Evolutionary conservation across 2,888 invertebrate species (phyloP).

Genomic region (Lamellibrachia columna): DNA sequence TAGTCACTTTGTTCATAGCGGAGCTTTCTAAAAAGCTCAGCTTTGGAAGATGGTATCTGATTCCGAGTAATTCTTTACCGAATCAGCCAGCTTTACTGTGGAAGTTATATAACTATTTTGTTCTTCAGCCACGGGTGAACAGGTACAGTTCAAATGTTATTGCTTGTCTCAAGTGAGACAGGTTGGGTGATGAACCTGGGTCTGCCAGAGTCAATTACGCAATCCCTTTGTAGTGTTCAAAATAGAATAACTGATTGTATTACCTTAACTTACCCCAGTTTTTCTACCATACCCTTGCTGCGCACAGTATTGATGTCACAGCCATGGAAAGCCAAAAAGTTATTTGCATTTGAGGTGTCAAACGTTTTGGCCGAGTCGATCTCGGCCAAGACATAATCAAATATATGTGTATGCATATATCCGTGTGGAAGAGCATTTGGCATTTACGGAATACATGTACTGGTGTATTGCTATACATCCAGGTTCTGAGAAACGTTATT

Average conservation of each 20-base stretch:
- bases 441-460: too few species aligned
- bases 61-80: not conserved
- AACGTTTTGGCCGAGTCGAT: too few species aligned
- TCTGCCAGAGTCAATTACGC: not conserved
- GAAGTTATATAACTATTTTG: not conserved
- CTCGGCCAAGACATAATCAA: too few species aligned
- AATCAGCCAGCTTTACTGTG: not conserved
- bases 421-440: too few species aligned
- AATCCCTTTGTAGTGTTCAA: not conserved
- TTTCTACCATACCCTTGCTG: too few species aligned
- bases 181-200: not conserved
- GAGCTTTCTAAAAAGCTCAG: not conserved
- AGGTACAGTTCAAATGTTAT: not conserved
- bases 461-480: too few species aligned
- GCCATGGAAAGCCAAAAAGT: too few species aligned
- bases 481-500: too few species aligned
- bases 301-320: too few species aligned
- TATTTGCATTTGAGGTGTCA: too few species aligned
- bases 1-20: not conserved
- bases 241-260: not conserved
- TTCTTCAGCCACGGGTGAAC: not conserved
- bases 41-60: not conserved
- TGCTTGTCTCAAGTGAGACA: not conserved
- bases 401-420: too few species aligned
- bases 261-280: too few species aligned